Percentiles rank a stretch among this genome's conserved stretches.
phyloP scores from a whole-genome alignment of 1,140 invertebrate genomes.

The Nasonia vitripennis region DNA sequence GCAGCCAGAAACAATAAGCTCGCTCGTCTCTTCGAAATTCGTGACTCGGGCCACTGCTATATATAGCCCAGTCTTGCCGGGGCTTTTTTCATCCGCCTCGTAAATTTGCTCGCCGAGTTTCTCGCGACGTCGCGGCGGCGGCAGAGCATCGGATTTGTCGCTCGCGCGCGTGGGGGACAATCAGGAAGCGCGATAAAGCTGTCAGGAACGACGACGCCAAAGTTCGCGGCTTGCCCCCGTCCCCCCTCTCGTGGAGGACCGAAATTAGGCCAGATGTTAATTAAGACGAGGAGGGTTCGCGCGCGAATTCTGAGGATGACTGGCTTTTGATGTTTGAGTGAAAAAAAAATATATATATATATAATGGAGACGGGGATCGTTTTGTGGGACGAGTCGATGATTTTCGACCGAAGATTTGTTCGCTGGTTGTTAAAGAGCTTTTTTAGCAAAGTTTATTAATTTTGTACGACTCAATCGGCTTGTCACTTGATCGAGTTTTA shows the following conservation, averaged over 20 bases:
- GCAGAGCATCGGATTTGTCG: slow-evolving; percentile 29
- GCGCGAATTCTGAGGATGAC: not conserved
- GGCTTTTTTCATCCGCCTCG: slow-evolving; percentile 9
- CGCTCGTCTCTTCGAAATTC: slow-evolving; percentile 22
- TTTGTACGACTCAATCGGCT: no score
- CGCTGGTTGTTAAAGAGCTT: no score
- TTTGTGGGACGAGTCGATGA: not conserved
- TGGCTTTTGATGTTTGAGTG: not conserved
- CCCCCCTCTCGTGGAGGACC: not conserved
- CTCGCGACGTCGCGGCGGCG: slow-evolving; percentile 6
- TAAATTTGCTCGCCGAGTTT: slow-evolving; percentile 26
- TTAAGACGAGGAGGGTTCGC: slow-evolving; percentile 35
- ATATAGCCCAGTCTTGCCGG: not conserved
- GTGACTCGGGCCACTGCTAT: not conserved
- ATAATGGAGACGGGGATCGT: no score
- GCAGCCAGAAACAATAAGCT: slow-evolving; percentile 31
- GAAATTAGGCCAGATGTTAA: slow-evolving; percentile 46
- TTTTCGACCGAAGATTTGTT: not conserved
- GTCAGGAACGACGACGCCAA: slow-evolving; percentile 16
- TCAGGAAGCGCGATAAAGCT: slow-evolving; percentile 45
- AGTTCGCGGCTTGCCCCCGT: slow-evolving; percentile 17
- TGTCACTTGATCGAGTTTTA: no score
- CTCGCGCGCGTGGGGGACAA: not conserved
- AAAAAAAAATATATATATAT: not conserved
- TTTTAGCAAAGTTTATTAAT: no score